Percentiles rank a stretch among this genome's conserved stretches.
Evolutionary conservation across 2,113 vertebrate genomes (phyloP).

Genomic region (Catharus bicknelli): DNA sequence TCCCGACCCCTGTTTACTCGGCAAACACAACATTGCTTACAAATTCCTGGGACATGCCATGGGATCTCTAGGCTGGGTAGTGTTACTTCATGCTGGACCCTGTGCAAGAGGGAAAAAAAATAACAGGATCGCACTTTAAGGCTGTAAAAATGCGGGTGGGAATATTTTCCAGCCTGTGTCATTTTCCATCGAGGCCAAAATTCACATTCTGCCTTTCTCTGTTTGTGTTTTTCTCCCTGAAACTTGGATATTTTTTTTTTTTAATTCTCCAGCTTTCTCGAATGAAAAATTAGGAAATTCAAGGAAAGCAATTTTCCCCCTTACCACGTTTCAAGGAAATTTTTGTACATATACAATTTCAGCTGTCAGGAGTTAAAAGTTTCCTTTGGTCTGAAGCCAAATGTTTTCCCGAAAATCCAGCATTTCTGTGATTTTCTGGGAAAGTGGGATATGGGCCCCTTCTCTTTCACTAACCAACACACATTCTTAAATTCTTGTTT

Average conservation of each 20-base stretch:
- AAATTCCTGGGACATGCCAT: not conserved
- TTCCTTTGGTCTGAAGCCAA: not conserved
- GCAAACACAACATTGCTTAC: not conserved
- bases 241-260: not conserved
- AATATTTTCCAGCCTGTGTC: constrained; percentile 62
- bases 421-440: not conserved
- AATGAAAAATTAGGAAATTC: not conserved
- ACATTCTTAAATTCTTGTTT: not conserved
- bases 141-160: constrained; percentile 62
- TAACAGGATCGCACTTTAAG: not conserved
- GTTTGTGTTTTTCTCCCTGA: constrained; percentile 32
- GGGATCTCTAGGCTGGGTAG: not conserved
- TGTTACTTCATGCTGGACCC: constrained; percentile 38
- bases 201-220: not conserved
- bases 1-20: not conserved
- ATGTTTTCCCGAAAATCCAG: not conserved
- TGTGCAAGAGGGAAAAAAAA: not conserved
- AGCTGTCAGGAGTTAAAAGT: not conserved
- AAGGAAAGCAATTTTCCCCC: not conserved
- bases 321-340: not conserved
- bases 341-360: not conserved
- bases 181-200: constrained; percentile 28
- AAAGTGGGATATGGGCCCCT: not conserved
- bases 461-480: not conserved
- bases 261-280: not conserved